Percentiles rank a stretch among this genome's conserved stretches.
phyloP scores from a whole-genome alignment of 2,888 invertebrate genomes.

The Drosophila subsilvestris region DNA sequence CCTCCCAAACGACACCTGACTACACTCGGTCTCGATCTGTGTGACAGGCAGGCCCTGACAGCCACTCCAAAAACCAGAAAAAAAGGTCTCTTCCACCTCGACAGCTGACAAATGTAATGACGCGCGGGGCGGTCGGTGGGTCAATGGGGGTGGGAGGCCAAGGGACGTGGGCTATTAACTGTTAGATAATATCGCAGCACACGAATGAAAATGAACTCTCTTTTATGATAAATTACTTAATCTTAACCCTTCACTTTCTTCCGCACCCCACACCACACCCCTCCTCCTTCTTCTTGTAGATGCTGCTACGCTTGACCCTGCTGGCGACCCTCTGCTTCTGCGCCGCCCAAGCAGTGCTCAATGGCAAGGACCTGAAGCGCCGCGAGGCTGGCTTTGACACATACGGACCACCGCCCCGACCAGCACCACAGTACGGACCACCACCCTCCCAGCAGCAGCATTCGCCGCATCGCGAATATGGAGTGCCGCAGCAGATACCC shows the following conservation, averaged over 20 bases:
- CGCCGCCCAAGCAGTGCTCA: slow-evolving; percentile 70
- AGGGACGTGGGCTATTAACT: slow-evolving; percentile 10
- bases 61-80: slow-evolving; percentile 22
- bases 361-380: slow-evolving; percentile 73
- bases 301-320: slow-evolving; percentile 67
- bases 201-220: not conserved
- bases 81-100: slow-evolving; percentile 25
- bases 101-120: slow-evolving; percentile 42
- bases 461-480: slow-evolving; percentile 85
- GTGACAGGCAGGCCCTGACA: slow-evolving; percentile 23
- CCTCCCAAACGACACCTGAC: slow-evolving; percentile 41
- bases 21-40: not conserved
- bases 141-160: slow-evolving; percentile 26
- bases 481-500: slow-evolving; percentile 82
- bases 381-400: slow-evolving; percentile 82
- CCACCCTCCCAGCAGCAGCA: slow-evolving; percentile 85
- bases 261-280: not conserved
- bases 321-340: slow-evolving; percentile 57
- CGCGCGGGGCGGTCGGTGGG: slow-evolving; percentile 11
- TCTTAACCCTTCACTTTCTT: not conserved
- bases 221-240: not conserved
- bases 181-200: slow-evolving; percentile 8
- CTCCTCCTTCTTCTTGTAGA: slow-evolving; percentile 43
- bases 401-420: slow-evolving; percentile 86
- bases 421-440: slow-evolving; percentile 82